A percentile compares a stretch with the other conserved stretches of the same genome.
phyloP scores from a whole-genome alignment of 2,797 vertebrate species.

The Scomberomorus guttatus region DNA sequence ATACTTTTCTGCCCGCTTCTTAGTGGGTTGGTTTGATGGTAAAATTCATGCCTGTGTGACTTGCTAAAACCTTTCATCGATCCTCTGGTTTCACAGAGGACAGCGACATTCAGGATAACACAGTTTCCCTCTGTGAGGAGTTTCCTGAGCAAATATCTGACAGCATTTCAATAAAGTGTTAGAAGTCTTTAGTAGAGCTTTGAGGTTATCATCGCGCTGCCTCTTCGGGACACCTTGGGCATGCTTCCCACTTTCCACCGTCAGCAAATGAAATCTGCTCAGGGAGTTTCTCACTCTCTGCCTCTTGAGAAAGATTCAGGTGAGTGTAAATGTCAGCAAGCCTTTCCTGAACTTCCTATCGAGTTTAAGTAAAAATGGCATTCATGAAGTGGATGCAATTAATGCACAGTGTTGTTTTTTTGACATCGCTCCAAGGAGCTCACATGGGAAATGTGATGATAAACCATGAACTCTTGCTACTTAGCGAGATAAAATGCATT shows the following conservation, averaged over 20 bases:
- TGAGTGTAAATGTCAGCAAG: conserved; percentile 76
- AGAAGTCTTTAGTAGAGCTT: conserved; percentile 28
- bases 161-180: conserved; percentile 38
- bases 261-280: conserved; percentile 61
- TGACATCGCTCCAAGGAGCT: conserved; percentile 66
- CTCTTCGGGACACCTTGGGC: conserved; percentile 51
- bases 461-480: conserved; percentile 16
- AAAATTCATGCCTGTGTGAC: conserved; percentile 8
- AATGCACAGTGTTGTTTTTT: conserved; percentile 62
- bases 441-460: conserved; percentile 52
- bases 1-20: background rate
- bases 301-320: conserved; percentile 54
- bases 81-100: conserved; percentile 21
- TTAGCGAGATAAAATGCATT: background rate
- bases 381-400: conserved; percentile 65
- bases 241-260: conserved; percentile 36
- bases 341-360: conserved; percentile 64
- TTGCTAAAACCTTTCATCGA: background rate
- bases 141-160: conserved; percentile 29
- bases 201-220: conserved; percentile 34
- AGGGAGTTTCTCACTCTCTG: conserved; percentile 46
- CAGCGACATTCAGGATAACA: conserved; percentile 14
- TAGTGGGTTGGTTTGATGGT: conserved; percentile 25
- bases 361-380: conserved; percentile 73
- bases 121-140: background rate